phyloP scores from a whole-genome alignment of 2,797 vertebrate species.

The Melanotaenia boesemani region DNA sequence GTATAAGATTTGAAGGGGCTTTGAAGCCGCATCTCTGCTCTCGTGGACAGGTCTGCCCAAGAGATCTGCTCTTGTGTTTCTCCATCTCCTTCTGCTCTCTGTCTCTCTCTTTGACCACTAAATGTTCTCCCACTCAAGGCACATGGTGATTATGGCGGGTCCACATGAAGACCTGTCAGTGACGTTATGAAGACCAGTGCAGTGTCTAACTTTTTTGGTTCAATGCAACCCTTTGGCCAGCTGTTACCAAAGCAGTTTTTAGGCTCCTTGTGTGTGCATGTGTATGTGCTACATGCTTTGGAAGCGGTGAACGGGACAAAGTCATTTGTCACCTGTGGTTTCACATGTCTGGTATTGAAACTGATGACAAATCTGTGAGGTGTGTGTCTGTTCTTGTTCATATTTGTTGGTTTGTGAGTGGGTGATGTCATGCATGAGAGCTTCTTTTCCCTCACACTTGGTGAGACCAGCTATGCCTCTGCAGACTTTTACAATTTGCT shows the following conservation, averaged over 20 bases:
- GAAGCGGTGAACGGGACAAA: conserved; percentile 50
- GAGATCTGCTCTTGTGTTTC: conserved; percentile 35
- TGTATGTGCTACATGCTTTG: conserved; percentile 23
- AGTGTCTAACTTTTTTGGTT: conserved; percentile 54
- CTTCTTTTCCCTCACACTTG: conserved; percentile 62
- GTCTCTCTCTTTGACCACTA: conserved; percentile 60
- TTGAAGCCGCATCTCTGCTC: conserved; percentile 54
- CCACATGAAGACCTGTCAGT: conserved; percentile 74
- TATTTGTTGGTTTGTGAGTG: conserved; percentile 49
- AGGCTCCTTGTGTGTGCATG: conserved; percentile 6
- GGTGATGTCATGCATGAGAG: conserved; percentile 69
- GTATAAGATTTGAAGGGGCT: conserved; percentile 29
- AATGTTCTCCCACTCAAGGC: conserved; percentile 63
- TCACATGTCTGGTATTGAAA: conserved; percentile 70
- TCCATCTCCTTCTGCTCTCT: conserved; percentile 22
- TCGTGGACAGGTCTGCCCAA: conserved; percentile 33
- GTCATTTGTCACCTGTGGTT: conserved; percentile 77
- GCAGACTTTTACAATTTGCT: conserved; percentile 64
- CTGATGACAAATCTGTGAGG: conserved; percentile 70
- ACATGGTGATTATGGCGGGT: conserved; percentile 73
- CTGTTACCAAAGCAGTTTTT: conserved; percentile 61
- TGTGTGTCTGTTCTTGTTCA: conserved; percentile 41
- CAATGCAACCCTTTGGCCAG: conserved; percentile 58
- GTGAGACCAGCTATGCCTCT: conserved; percentile 30
- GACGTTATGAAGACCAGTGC: conserved; percentile 70